Evolutionary conservation across 30 jellyfish, hydroid and myxozoan genomes (phyloP), one percentile per base, ranked within the genome.

Genomic region (Turritopsis dohrnii): DNA sequence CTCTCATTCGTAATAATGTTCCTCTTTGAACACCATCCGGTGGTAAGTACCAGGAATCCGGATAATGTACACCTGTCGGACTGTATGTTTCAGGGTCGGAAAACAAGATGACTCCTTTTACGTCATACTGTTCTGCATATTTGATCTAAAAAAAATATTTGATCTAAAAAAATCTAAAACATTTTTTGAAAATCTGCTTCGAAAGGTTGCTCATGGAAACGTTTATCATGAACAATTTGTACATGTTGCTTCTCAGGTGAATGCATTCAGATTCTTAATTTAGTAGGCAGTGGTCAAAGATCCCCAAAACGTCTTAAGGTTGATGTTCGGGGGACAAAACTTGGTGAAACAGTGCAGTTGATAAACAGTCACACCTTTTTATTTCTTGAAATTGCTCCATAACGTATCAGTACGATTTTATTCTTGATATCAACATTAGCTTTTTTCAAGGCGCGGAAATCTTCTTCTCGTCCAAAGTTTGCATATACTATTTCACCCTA

Each of bases 401-500:
- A 93, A 21, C 98, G 83, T 8, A 93, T 88, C 20, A 93, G 86
- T 9, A 86, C 96, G 24, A 93, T 93, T 28, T 88, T 80, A 54
- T 86, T 87, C 71, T 89, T 86, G 1, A 88, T 76, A 29, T 88
- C 95, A 21, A 93, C 76, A 8, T 92, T 96, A 71, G 41, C 83
- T 85, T 86, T 84, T 81, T 85, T 88, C 29, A 93, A 88, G 52
- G 82, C 66, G 20, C 83, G 82, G 79, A 65, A 93, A 85, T 93
- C 98, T n/a, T 79, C 72, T 21, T 88, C 96, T 1, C 87, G 27
- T 26, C 98, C 98, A 88, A 66, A 88, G 66, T 93, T 93, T 25
- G 91, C 98, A 80, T 93, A 93, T 52, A 93, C 96, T 21, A 93
- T 84, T 73, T 88, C 98, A 5, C 98, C 98, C 98, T 93, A 84